Evolutionary conservation across 2,888 invertebrate genomes (phyloP), one percentile per base, ranked within the genome.

Genomic region (Exocentrus adspersus): DNA sequence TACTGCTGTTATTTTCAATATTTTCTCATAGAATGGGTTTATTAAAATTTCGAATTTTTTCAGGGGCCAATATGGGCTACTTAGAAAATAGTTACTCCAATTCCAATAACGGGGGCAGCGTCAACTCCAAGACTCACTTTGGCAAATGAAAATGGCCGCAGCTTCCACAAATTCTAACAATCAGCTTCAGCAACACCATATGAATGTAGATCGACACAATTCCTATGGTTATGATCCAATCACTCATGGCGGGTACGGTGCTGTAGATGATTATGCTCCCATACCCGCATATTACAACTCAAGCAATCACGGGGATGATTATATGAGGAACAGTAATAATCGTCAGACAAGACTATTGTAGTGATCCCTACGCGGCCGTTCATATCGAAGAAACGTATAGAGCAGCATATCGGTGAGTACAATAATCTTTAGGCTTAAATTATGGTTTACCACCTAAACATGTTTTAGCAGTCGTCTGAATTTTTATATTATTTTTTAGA

Each of bases 121-220:
- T 95, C 62, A 95, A 96, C 85, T 95, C 95, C 95, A 95, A 83
- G 95, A 95, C 82, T 95, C 95, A 37, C 84, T 96, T 77, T 95
- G 96, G 95, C 95, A 95, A 84, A 92, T 95, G 88, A 95, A 95
- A 84, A 92, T 92, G 88, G 92, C 92, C 0, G 92, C 91, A n/a
- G 88, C 87, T 1, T 86, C 87, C 9, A 90, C 89, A 75, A 88
- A 88, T 72, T 89, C 89, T 56, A 89, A 88, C 57, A 89, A 88
- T 78, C 84, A 86, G 66, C 79, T 86, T 67, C 81, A 80, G 58
- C 86, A 86, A 62, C 66, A 69, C 43, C 66, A 68, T 41, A 66
- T 64, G 57, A 64, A 66, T 37, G 70, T 72, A 14, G 72, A 69
- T 37, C 50, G 69, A 14, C 69, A 67, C 24, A 64, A 69, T 43